Evolutionary conservation across 2,113 vertebrate genomes (phyloP).

Genomic region (Himantopus leucocephalus): DNA sequence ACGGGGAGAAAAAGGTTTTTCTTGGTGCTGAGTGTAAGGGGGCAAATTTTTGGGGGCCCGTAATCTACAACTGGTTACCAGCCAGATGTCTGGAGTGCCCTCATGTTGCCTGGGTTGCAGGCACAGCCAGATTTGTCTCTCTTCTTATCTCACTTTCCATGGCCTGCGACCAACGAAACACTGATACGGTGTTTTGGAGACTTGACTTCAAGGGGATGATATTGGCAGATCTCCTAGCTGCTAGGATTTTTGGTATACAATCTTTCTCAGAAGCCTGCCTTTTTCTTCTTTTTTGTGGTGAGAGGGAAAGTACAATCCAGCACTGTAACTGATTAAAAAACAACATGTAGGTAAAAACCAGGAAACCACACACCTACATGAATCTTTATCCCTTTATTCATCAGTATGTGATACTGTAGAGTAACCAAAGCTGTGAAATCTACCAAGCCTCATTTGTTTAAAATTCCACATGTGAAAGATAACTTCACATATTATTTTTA

Average conservation of each 20-base stretch:
- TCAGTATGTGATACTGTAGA: neutral
- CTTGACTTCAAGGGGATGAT: neutral
- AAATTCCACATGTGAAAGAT: neutral
- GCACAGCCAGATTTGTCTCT: neutral
- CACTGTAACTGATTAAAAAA: neutral
- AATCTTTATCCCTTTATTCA: neutral
- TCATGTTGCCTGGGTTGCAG: neutral
- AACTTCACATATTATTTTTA: neutral
- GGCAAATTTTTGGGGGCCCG: fast-evolving
- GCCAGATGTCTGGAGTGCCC: neutral
- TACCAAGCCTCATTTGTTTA: neutral
- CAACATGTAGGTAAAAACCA: neutral
- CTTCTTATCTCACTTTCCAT: neutral
- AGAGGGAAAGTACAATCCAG: neutral
- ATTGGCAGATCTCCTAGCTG: neutral
- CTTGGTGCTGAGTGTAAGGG: fast-evolving
- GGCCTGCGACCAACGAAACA: neutral
- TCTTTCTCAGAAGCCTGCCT: neutral
- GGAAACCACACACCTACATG: neutral
- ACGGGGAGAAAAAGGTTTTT: neutral
- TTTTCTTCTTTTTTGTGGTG: neutral
- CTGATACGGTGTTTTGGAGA: neutral
- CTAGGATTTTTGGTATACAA: neutral
- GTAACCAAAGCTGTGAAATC: neutral
- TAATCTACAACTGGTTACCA: neutral